These are phyloP conservation scores for Penaeus vannamei DNA, from an alignment of 1,140 invertebrate genomes.

Conservation along the genomic window DNA sequence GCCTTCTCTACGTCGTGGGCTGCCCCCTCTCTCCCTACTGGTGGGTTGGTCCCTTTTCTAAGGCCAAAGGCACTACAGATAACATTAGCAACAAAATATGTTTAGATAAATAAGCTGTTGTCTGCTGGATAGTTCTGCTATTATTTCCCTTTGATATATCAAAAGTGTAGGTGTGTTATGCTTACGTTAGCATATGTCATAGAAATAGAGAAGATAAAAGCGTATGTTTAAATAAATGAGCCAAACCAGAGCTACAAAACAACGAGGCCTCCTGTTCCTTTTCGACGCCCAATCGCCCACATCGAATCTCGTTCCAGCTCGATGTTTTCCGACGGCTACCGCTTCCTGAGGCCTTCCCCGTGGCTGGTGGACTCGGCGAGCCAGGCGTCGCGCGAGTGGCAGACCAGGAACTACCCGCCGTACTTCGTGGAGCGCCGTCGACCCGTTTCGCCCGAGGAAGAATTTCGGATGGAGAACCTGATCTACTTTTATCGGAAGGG, in stretches of 20 bases:
- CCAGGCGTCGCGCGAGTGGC: neutral
- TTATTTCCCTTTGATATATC: too few relatives aligned
- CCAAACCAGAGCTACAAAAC: too few relatives aligned
- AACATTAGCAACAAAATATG: too few relatives aligned
- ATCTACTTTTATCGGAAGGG: too few relatives aligned
- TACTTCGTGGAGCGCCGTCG: neutral
- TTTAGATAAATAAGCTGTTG: too few relatives aligned
- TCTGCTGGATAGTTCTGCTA: too few relatives aligned
- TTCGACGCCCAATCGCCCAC: neutral
- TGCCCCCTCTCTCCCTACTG: slow-evolving; percentile 53
- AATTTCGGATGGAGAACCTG: slow-evolving; percentile 45
- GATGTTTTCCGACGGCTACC: slow-evolving; percentile 16
- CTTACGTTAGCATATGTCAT: too few relatives aligned
- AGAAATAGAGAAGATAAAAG: too few relatives aligned
- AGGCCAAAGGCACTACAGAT: neutral
- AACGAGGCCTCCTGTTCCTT: neutral
- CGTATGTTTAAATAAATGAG: too few relatives aligned
- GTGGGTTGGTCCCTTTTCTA: neutral
- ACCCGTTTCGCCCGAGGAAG: neutral
- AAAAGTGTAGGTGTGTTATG: too few relatives aligned
- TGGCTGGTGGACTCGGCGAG: neutral
- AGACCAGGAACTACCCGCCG: slow-evolving; percentile 29
- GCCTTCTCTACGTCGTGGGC: slow-evolving; percentile 42
- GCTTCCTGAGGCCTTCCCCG: neutral
- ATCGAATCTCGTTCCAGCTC: neutral